Percentiles rank a stretch among this genome's conserved stretches.
Evolutionary conservation across 2,888 invertebrate species (phyloP).

Genomic region (Thalpophila matura): DNA sequence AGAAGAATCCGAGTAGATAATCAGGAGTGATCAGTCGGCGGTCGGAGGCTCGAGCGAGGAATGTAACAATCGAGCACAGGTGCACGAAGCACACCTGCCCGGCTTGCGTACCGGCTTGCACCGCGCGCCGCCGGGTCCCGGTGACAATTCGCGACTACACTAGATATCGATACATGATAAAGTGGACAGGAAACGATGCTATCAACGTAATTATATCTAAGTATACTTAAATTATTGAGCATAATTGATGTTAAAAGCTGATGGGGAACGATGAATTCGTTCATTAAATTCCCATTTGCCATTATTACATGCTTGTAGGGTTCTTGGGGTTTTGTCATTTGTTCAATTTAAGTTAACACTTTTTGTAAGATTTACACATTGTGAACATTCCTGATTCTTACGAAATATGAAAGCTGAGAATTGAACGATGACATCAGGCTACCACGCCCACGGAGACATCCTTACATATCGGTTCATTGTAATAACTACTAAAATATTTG

Average conservation of each 20-base stretch:
- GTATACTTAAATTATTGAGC: constrained; percentile 15
- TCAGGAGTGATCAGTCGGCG: constrained; percentile 63
- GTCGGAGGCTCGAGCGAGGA: constrained; percentile 65
- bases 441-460: constrained; percentile 53
- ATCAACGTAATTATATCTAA: constrained; percentile 33
- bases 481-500: constrained; percentile 54
- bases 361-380: constrained; percentile 9
- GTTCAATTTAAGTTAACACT: background rate
- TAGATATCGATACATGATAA: constrained; percentile 50
- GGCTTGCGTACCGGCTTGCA: constrained; percentile 33
- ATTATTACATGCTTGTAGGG: background rate
- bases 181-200: constrained; percentile 28
- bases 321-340: background rate
- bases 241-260: constrained; percentile 12
- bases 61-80: constrained; percentile 85
- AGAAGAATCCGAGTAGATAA: constrained; percentile 75
- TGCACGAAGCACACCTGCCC: constrained; percentile 83
- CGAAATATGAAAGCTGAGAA: constrained; percentile 55
- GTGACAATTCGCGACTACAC: constrained; percentile 69
- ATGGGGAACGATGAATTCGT: background rate
- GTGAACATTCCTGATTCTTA: constrained; percentile 29
- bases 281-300: background rate
- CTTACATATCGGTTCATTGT: constrained; percentile 41
- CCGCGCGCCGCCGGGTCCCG: constrained; percentile 23
- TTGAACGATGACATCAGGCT: constrained; percentile 59